These are phyloP conservation scores for Sphaeridia pumilis DNA, from an alignment of 2,888 invertebrate species.

Conservation along the genomic window DNA sequence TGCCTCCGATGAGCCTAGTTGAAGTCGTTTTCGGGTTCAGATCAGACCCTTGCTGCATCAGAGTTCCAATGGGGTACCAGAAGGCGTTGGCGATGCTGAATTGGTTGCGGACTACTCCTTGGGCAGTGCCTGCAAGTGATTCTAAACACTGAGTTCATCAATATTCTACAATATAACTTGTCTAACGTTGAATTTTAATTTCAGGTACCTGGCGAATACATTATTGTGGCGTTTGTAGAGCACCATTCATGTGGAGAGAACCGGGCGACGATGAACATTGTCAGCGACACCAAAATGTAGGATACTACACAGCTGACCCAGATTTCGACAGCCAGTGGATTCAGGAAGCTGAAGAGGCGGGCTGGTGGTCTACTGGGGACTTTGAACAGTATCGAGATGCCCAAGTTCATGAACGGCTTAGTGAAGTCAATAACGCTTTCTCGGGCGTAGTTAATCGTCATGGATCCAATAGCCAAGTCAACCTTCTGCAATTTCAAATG, in stretches of 20 bases:
- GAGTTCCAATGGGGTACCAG: constrained; percentile 92
- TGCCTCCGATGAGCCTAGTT: constrained; percentile 88
- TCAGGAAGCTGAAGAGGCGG: constrained; percentile 86
- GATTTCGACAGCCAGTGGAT: constrained; percentile 89
- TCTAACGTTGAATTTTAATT: no score
- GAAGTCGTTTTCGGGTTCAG: constrained; percentile 87
- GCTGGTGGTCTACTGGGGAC: constrained; percentile 72
- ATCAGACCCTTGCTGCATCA: constrained; percentile 86
- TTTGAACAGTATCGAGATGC: constrained; percentile 80
- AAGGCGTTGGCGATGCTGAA: constrained; percentile 93
- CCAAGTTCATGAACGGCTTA: constrained; percentile 96
- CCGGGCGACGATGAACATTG: constrained; percentile 88
- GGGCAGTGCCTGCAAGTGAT: no score
- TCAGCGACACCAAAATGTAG: constrained; percentile 84
- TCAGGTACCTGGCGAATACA: constrained; percentile 54
- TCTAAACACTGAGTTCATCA: no score
- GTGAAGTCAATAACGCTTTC: constrained; percentile 77
- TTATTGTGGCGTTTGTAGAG: no score
- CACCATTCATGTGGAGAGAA: constrained; percentile 97
- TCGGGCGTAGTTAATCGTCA: constrained; percentile 90
- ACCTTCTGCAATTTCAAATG: constrained; percentile 55
- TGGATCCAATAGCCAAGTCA: constrained; percentile 89
- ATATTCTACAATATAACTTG: no score
- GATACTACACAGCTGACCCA: constrained; percentile 77
- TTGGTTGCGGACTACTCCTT: constrained; percentile 74